Conservation (phyloP, 1,140 invertebrate genomes). For the Magallana angulata region DNA sequence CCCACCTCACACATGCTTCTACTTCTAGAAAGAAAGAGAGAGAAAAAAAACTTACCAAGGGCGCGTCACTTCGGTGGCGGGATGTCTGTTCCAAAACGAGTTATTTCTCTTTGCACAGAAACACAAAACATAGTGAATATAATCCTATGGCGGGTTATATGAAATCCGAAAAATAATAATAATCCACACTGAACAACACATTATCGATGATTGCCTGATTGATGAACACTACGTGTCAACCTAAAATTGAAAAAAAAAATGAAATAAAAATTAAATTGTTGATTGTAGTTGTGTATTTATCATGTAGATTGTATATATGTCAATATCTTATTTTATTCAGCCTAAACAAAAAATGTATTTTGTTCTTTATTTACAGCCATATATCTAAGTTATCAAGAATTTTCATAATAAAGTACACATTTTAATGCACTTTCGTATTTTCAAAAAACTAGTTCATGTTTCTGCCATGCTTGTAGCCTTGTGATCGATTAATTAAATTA, state of each 20-base stretch:
- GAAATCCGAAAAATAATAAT: not conserved
- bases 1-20: not conserved
- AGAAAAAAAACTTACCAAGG: slow-evolving; percentile 22
- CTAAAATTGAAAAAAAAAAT: not conserved
- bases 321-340: not conserved
- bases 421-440: too few relatives aligned
- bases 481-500: too few relatives aligned
- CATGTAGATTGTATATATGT: not conserved
- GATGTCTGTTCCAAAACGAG: not conserved
- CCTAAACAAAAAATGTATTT: not conserved
- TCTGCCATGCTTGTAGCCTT: too few relatives aligned
- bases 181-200: not conserved
- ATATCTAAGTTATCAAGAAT: too few relatives aligned
- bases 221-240: not conserved
- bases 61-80: not conserved
- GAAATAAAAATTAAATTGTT: not conserved
- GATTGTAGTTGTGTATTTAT: not conserved
- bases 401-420: too few relatives aligned
- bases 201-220: not conserved
- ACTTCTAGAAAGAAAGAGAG: slow-evolving; percentile 5
- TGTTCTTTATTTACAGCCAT: not conserved
- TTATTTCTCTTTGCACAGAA: slow-evolving; percentile 22
- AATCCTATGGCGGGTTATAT: slow-evolving; percentile 35
- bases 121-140: not conserved
- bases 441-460: too few relatives aligned